Evolutionary conservation across 2,888 invertebrate genomes (phyloP).

Genomic region (Standfussiana lucernea): DNA sequence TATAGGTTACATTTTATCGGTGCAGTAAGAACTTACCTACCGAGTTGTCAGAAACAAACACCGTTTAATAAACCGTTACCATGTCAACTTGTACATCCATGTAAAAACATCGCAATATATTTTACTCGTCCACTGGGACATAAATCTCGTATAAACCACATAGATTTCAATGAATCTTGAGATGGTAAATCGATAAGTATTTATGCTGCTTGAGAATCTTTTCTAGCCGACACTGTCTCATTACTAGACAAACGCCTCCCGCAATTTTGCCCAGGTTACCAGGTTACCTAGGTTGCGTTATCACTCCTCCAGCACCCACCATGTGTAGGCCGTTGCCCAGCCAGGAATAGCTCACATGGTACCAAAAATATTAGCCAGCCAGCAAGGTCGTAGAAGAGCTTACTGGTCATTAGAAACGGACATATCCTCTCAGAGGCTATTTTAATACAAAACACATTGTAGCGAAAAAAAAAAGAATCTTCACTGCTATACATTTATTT

Average conservation of each 20-base stretch:
- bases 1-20: background rate
- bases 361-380: background rate
- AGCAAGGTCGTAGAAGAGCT: background rate
- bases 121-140: background rate
- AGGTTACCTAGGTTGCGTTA: background rate
- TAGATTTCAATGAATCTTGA: background rate
- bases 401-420: background rate
- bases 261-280: background rate
- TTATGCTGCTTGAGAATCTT: background rate
- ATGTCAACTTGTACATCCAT: background rate
- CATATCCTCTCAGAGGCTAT: background rate
- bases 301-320: background rate
- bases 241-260: background rate
- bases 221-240: background rate
- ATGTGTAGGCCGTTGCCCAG: background rate
- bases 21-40: background rate
- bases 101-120: background rate
- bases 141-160: background rate
- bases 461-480: no score
- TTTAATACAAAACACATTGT: slow-evolving; percentile 3
- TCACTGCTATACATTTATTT: no score
- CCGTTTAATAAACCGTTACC: background rate
- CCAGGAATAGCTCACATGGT: background rate
- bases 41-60: background rate
- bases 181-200: background rate